These are phyloP conservation scores for Poecilus cupreus DNA, from an alignment of 2,888 invertebrate genomes.

Conservation along the genomic window DNA sequence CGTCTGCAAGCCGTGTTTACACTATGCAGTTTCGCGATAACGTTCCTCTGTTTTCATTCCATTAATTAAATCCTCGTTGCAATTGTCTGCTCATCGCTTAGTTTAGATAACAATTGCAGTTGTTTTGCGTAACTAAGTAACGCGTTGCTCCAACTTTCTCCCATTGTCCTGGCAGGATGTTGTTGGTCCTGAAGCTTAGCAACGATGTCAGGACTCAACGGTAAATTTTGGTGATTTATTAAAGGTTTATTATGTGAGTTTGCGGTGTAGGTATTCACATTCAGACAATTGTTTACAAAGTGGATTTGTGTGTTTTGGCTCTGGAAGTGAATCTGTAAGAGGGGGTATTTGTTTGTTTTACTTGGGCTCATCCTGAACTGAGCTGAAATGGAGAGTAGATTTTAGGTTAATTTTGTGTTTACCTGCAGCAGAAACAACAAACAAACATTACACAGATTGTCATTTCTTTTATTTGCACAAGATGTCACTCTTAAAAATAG, in stretches of 20 bases:
- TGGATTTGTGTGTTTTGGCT: constrained; percentile 1
- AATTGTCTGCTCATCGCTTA: constrained; percentile 2
- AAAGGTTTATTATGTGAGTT: constrained; percentile 5
- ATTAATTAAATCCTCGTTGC: constrained; percentile 42
- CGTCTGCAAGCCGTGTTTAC: constrained; percentile 37
- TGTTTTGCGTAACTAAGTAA: constrained; percentile 32
- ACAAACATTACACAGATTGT: neutral
- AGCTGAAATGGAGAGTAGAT: neutral
- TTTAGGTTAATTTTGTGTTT: constrained; percentile 14
- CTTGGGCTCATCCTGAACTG: neutral
- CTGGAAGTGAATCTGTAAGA: constrained; percentile 1
- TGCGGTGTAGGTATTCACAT: neutral
- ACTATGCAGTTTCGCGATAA: constrained; percentile 32
- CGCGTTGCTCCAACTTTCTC: neutral
- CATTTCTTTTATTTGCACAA: too few species aligned
- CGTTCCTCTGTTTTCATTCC: constrained; percentile 39
- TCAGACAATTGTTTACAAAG: constrained; percentile 25
- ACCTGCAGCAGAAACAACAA: neutral
- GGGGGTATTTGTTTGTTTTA: neutral
- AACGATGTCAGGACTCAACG: constrained; percentile 2
- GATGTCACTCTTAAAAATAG: too few species aligned
- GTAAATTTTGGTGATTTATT: constrained; percentile 33
- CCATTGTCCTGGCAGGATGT: neutral
- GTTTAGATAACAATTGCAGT: constrained; percentile 41
- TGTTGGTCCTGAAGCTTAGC: constrained; percentile 18